Conservation (phyloP, 1,140 invertebrate genomes). For the Epicauta chinensis region DNA sequence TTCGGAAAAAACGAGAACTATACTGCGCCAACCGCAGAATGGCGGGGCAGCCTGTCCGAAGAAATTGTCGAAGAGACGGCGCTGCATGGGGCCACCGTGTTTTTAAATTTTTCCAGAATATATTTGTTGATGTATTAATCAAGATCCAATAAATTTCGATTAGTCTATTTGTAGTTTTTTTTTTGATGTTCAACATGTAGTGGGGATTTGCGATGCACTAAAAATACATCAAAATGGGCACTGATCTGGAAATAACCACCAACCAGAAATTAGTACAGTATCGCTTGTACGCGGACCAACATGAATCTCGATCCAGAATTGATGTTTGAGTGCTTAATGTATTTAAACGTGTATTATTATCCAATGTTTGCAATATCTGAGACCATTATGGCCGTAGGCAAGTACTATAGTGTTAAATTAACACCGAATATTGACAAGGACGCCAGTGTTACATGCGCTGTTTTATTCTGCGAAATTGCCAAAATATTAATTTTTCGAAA, state of each 20-base stretch:
- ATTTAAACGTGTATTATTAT: constrained; percentile 33
- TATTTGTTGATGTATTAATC: no score
- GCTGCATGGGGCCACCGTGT: constrained; percentile 39
- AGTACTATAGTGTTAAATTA: constrained; percentile 26
- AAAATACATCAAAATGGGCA: constrained; percentile 12
- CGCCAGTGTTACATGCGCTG: constrained; percentile 26
- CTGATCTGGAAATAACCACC: constrained; percentile 8
- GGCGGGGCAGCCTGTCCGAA: constrained; percentile 64
- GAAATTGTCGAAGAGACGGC: constrained; percentile 47
- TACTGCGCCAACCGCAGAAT: constrained; percentile 56
- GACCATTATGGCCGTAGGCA: constrained; percentile 30
- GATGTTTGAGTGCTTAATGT: constrained; percentile 35
- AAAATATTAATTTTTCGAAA: constrained; percentile 30
- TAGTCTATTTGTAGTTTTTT: no score
- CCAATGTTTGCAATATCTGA: constrained; percentile 31
- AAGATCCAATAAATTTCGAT: no score
- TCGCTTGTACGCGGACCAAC: no score
- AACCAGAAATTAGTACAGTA: not conserved
- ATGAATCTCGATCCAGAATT: constrained; percentile 30
- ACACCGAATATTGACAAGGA: constrained; percentile 29
- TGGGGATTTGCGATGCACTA: not conserved
- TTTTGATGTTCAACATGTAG: no score
- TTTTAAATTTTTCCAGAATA: not conserved
- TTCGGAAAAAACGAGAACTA: constrained; percentile 51
- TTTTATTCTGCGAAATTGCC: constrained; percentile 22